Base-by-base conservation (phyloP, 2,888 invertebrate genomes). In the Rhodophaea formosa region DNA sequence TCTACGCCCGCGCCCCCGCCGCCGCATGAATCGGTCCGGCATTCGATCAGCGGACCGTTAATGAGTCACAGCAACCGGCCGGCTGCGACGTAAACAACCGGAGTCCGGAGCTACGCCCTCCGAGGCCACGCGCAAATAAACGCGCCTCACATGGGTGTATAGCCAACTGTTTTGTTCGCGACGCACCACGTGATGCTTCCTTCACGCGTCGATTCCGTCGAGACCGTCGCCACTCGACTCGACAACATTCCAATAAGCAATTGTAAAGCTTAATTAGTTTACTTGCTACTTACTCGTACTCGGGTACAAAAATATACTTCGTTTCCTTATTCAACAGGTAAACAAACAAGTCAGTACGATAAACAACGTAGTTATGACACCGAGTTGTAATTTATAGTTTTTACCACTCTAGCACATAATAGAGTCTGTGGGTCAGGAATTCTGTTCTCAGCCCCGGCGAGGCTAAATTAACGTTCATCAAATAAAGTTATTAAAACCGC, bases 81-180 rank as follows among this genome's bases (percentile, higher is more conserved):
- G 63, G 70, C 70, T 64, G 69, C 75, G 81, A 77, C 79, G 80
- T 82, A 84, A 84, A 82, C 85, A 83, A 77, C 77, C 74, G 72
- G 72, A 75, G 79, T 73, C 77, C 74, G 72, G 72, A 75, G 79
- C 74, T 75, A 70, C 76, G 74, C 73, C 76, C 74, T 72, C 69
- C 80, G 82, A 80, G 82, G 82, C 80, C 82, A 68, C 71, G 77
- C 78, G 77, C 80, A 82, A 81, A 82, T 79, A 84, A 79, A 77
- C 80, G 83, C 72, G 79, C 80, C 83, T 83, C 81, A 75, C 73
- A 75, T 79, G 78, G 79, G 79, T 80, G 77, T 79, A 76, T 74
- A 71, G 74, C 69, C 74, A 70, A 71, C 70, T 72, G 73, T 74
- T 75, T 70, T 72, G 66, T 72, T 74, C 67, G 62, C 67, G 62